A percentile compares a stretch with the other conserved stretches of the same genome.
phyloP scores from a whole-genome alignment of 2,113 vertebrate species.

The Takifugu flavidus region DNA sequence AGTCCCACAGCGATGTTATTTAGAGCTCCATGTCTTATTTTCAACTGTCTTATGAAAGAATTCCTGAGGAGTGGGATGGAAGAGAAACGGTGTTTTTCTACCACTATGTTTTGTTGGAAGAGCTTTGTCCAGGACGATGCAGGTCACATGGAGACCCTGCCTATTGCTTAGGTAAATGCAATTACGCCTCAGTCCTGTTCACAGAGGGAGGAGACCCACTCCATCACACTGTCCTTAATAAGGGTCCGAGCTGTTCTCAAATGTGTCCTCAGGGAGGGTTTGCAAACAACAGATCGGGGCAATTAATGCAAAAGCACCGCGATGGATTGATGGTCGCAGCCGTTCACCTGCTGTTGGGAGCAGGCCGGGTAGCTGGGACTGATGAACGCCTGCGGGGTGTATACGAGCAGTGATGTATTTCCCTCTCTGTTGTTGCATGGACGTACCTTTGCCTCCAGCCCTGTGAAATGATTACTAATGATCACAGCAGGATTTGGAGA shows the following conservation, averaged over 20 bases:
- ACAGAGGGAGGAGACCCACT: slow-evolving; percentile 25
- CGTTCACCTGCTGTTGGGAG: slow-evolving; percentile 41
- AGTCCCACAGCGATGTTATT: no score
- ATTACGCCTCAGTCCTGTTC: slow-evolving; percentile 22
- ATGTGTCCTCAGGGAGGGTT: slow-evolving; percentile 30
- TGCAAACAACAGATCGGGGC: slow-evolving; percentile 57
- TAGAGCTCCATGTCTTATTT: no score
- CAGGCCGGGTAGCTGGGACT: slow-evolving; percentile 49
- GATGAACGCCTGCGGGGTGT: slow-evolving; percentile 51
- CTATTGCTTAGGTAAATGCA: not conserved
- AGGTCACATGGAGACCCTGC: not conserved
- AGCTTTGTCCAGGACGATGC: not conserved
- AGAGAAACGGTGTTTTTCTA: no score
- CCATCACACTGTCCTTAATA: slow-evolving; percentile 37
- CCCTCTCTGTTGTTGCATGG: slow-evolving; percentile 41
- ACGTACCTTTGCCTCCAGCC: slow-evolving; percentile 31
- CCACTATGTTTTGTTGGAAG: not conserved
- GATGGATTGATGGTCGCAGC: slow-evolving; percentile 55
- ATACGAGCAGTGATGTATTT: slow-evolving; percentile 38
- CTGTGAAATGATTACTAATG: slow-evolving; percentile 63
- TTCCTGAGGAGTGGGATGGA: no score
- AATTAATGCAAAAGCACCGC: slow-evolving; percentile 45
- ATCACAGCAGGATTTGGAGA: slow-evolving; percentile 57
- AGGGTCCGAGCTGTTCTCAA: slow-evolving; percentile 31
- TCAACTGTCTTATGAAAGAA: no score